A percentile compares a stretch with the other conserved stretches of the same genome.
Conservation (phyloP, 1,140 invertebrate genomes). For the Tetramorium parvispinum region DNA sequence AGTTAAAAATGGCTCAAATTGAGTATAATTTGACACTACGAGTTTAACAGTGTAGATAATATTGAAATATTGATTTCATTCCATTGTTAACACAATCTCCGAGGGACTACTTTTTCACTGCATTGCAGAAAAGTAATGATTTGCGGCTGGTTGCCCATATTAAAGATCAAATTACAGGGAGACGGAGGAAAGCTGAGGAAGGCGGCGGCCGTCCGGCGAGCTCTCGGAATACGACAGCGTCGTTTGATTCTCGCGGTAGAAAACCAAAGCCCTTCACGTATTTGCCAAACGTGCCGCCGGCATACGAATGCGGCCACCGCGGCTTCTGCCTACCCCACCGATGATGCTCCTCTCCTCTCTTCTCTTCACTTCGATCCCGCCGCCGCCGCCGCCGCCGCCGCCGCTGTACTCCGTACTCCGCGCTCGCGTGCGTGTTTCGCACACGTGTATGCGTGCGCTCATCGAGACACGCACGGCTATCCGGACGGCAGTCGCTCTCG, state of each 20-base stretch:
- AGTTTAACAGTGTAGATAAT: no score
- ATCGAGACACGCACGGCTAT: conserved; percentile 61
- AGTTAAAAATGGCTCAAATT: no score
- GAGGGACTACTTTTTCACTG: neutral
- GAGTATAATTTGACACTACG: no score
- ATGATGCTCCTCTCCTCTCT: conserved; percentile 12
- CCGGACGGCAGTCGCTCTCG: conserved; percentile 54
- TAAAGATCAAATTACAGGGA: conserved; percentile 20
- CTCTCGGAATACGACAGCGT: conserved; percentile 68
- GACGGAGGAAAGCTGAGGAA: neutral
- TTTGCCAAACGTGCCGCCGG: conserved; percentile 68
- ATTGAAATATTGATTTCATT: neutral
- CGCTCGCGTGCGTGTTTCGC: conserved; percentile 49
- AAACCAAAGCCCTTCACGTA: conserved; percentile 75
- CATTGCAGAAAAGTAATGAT: neutral
- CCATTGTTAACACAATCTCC: neutral
- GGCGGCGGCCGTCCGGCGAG: neutral
- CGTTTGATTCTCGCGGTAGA: conserved; percentile 72
- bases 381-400: neutral
- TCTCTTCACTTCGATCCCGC: neutral
- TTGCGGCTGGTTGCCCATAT: neutral
- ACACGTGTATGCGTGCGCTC: conserved; percentile 40
- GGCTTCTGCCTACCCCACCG: neutral
- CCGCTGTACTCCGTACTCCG: conserved; percentile 6
- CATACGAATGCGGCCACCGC: conserved; percentile 73